These are phyloP conservation scores for Mungos mungo DNA, from an alignment of 2,113 vertebrate species.

Conservation along the genomic window DNA sequence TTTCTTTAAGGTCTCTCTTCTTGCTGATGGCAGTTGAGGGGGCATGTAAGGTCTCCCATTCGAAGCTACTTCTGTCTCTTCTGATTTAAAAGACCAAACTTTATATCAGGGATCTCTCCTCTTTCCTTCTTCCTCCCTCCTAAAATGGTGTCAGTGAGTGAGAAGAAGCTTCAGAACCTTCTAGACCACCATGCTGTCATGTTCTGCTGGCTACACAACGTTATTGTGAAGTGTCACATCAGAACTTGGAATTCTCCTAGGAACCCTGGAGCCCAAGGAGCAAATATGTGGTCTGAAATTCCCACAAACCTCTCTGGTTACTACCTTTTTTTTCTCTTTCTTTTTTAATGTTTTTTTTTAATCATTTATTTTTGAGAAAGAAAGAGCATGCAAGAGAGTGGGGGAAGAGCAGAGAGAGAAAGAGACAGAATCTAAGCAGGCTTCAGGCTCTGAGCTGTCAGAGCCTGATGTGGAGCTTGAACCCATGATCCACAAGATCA, in stretches of 20 bases:
- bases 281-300: neutral
- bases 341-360: no score
- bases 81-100: conserved; percentile 5
- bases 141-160: neutral
- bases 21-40: neutral
- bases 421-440: no score
- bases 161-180: neutral
- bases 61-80: conserved; percentile 13
- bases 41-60: neutral
- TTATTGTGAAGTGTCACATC: neutral
- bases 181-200: neutral
- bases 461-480: no score
- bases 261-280: neutral
- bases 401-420: no score
- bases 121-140: neutral
- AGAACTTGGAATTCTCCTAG: neutral
- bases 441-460: no score
- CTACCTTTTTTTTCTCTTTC: no score
- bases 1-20: conserved; percentile 28
- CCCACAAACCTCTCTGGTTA: neutral
- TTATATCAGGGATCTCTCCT: neutral
- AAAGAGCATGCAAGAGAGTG: no score
- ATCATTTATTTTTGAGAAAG: no score
- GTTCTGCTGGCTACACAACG: neutral
- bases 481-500: no score